These are phyloP conservation scores for Scrobipalpa costella DNA, from an alignment of 2,888 invertebrate genomes.

Conservation along the genomic window DNA sequence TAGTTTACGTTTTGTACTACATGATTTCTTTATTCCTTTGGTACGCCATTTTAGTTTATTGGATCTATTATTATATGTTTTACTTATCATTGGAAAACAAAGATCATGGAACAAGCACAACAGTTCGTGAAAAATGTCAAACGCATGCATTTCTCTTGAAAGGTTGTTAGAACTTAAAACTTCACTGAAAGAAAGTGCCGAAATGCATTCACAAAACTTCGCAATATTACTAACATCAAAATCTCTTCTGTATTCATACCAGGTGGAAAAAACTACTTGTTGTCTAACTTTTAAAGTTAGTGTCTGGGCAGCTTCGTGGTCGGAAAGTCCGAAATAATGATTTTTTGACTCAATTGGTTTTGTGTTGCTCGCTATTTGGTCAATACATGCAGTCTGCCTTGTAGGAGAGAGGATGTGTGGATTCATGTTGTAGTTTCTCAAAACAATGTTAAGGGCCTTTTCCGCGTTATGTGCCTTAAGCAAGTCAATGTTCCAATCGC, in stretches of 20 bases:
- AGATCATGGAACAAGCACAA: conserved; percentile 1
- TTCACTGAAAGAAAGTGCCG: not conserved
- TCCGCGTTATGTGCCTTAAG: not conserved
- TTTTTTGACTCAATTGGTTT: not conserved
- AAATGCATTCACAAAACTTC: not conserved
- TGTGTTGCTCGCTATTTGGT: no score
- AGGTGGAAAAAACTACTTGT: not conserved
- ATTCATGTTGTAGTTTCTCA: not conserved
- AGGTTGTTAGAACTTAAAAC: not conserved
- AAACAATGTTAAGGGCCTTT: not conserved
- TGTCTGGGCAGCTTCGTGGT: conserved; percentile 7
- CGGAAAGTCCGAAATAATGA: not conserved
- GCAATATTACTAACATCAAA: not conserved
- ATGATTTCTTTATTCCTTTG: no score
- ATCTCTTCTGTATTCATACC: not conserved
- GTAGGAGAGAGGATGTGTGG: no score
- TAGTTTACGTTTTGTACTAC: no score
- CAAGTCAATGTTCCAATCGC: conserved; percentile 7
- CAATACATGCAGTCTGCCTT: no score
- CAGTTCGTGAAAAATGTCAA: not conserved
- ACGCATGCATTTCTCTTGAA: not conserved
- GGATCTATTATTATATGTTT: not conserved
- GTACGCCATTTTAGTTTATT: not conserved
- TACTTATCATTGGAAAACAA: not conserved
- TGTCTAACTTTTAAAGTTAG: not conserved